Conservation (phyloP, 2,888 invertebrate species). For the Strigamia maritima region DNA sequence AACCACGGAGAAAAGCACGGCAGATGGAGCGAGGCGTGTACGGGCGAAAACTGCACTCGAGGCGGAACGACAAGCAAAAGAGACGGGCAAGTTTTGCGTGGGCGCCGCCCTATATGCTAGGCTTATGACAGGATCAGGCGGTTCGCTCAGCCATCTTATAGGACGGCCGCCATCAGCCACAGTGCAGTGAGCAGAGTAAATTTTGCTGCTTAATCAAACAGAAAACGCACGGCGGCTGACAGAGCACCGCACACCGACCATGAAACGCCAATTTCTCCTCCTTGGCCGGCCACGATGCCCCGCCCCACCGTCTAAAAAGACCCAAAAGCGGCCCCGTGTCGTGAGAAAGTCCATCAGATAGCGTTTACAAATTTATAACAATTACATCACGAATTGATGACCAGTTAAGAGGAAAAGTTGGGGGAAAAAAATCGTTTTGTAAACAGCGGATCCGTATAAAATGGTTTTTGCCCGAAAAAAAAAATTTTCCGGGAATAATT, state of each 20-base stretch:
- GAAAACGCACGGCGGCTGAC: slow-evolving; percentile 41
- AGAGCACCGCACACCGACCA: slow-evolving; percentile 36
- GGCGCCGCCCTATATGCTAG: slow-evolving; percentile 34
- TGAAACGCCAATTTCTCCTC: slow-evolving; percentile 36
- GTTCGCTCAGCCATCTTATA: slow-evolving; percentile 36
- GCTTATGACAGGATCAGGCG: slow-evolving; percentile 37
- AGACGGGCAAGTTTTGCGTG: background rate
- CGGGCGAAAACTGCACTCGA: background rate
- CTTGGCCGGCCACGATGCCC: slow-evolving; percentile 34
- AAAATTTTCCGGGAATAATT: too few relatives aligned
- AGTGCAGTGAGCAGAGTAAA: slow-evolving; percentile 41
- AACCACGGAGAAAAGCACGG: background rate
- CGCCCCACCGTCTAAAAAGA: slow-evolving; percentile 31
- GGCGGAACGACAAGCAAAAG: slow-evolving; percentile 14
- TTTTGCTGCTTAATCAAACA: slow-evolving; percentile 43
- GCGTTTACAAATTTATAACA: background rate
- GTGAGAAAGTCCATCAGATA: background rate
- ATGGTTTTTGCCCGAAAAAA: too few relatives aligned
- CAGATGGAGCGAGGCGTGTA: slow-evolving; percentile 25
- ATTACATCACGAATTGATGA: too few relatives aligned
- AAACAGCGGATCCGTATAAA: too few relatives aligned
- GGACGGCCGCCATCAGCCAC: slow-evolving; percentile 40
- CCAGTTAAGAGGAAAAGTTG: background rate
- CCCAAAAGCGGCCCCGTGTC: background rate
- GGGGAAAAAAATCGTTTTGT: too few relatives aligned